Evolutionary conservation across 2,888 invertebrate genomes (phyloP), one percentile per base, ranked within the genome.

Genomic region (Acholoe squamosa): DNA sequence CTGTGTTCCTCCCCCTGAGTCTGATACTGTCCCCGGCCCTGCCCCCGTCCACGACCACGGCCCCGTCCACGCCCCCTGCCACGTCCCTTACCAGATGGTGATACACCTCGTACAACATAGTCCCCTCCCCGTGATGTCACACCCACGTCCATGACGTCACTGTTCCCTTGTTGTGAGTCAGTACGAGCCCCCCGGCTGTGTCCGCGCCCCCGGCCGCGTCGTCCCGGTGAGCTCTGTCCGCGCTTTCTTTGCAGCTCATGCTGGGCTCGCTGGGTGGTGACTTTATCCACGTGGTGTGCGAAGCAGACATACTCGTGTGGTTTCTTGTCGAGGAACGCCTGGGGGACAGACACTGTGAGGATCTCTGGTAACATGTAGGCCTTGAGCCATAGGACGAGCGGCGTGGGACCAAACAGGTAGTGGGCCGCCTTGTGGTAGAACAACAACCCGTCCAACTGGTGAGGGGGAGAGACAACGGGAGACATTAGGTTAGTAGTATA

Each of bases 321-420:
- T 25, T 33, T 89, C 56, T 91, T 31, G 12, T 77, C 56, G 28
- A 90, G 28, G 54, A 77, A 93, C 28, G 90, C 61, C 10, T 94
- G 93, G 5, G 95, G 95, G 5, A 96, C 94, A n/a, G 92, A 89
- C 33, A 96, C 93, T 31, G 97, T 96, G 14, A 98, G 96, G 34
- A 98, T 96, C 96, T 98, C 98, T 0, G 97, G 97, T 14, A 99
- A 94, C 99, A 99, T 99, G 95, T 97, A 98, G 0, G 98, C 97
- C 94, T 97, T 98, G 0, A 99, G 96, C 99, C 99, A 99, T 0
- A 98, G 97, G 0, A 99, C 98, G 14, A 99, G 96, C 0, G 99
- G 99, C 0, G 98, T 98, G 88, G 97, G 96, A 0, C 98, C 98
- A 89, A 97, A 96, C 12, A 97, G 97, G 94, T 99, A 99, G 93